Conservation (phyloP, 2,113 vertebrate species). For the Lepisosteus osseus region DNA sequence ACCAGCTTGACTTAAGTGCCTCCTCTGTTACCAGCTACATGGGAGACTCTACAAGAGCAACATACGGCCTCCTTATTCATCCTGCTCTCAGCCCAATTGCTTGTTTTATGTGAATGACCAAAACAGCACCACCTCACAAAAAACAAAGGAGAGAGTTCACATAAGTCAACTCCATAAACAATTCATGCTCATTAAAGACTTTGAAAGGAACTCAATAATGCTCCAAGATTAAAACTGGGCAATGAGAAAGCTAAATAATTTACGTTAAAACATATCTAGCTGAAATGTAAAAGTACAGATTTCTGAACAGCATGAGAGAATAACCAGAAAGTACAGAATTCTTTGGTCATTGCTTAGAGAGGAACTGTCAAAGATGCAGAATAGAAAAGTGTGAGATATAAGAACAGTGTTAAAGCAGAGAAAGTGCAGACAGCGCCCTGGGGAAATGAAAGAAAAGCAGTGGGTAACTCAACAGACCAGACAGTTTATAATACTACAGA, state of each 20-base stretch:
- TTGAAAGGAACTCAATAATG: constrained; percentile 15
- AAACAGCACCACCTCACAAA: not conserved
- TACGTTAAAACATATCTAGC: not conserved
- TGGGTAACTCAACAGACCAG: too few species aligned
- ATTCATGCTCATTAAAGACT: constrained; percentile 8
- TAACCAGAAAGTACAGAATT: not conserved
- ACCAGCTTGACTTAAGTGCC: too few species aligned
- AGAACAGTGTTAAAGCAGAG: constrained; percentile 18
- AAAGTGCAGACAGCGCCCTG: not conserved
- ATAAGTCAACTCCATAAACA: constrained; percentile 14
- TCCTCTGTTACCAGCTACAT: too few species aligned
- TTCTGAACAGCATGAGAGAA: not conserved
- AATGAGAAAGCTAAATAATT: constrained; percentile 9
- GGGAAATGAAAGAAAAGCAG: not conserved
- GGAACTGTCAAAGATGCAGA: constrained; percentile 4
- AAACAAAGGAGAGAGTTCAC: constrained; percentile 9
- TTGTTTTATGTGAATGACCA: too few species aligned
- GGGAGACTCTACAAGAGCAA: too few species aligned
- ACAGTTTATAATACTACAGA: too few species aligned
- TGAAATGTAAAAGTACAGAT: not conserved
- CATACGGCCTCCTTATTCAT: not conserved
- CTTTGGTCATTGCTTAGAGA: constrained; percentile 11
- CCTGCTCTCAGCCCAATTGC: not conserved
- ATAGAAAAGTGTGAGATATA: constrained; percentile 15
- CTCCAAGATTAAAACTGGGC: not conserved